Conservation (phyloP, 2,113 vertebrate species). For the Campylorhamphus procurvoides region DNA sequence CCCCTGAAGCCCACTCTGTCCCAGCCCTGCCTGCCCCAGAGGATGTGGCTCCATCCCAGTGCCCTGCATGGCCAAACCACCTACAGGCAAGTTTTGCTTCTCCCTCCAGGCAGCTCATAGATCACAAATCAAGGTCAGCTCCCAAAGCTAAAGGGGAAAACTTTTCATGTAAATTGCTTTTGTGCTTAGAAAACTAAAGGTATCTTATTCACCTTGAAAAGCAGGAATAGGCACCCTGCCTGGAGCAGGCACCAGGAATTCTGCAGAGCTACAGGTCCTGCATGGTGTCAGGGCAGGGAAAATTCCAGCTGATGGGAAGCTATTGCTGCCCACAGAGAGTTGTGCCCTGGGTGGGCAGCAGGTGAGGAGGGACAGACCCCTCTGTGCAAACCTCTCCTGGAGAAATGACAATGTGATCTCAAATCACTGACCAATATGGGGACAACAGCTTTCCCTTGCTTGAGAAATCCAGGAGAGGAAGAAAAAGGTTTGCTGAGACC, state of each 20-base stretch:
- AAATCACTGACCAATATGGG: background rate
- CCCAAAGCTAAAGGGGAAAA: background rate
- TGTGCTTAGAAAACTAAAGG: background rate
- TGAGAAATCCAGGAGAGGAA: background rate
- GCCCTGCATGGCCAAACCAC: no score
- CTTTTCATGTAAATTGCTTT: background rate
- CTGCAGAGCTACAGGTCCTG: background rate
- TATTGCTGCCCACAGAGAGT: rapidly evolving
- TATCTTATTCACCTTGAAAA: background rate
- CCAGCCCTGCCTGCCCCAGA: background rate
- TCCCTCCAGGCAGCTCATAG: background rate
- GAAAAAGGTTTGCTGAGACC: background rate
- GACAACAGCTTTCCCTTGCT: background rate
- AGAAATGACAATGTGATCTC: background rate
- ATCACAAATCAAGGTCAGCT: rapidly evolving
- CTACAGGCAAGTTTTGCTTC: rapidly evolving
- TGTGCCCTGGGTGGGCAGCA: background rate
- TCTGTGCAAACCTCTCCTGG: background rate
- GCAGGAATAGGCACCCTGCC: background rate
- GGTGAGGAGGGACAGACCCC: background rate
- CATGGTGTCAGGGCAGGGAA: background rate
- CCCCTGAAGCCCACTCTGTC: background rate
- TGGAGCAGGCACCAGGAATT: background rate
- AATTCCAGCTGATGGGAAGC: background rate
- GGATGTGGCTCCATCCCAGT: background rate